Conservation (phyloP, 2,113 vertebrate species). For the Synchiropus splendidus region DNA sequence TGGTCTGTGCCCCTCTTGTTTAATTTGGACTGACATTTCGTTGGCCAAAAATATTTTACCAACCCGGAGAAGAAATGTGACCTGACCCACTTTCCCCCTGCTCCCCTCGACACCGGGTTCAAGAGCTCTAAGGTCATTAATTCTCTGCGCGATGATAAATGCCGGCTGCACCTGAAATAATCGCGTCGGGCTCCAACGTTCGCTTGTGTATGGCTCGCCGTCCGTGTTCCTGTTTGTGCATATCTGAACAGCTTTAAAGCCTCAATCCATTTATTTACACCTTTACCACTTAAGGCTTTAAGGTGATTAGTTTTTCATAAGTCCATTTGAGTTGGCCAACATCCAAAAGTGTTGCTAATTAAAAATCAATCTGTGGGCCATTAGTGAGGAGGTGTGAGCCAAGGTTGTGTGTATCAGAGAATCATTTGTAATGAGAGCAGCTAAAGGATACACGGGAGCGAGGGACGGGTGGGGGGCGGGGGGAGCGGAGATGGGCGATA, state of each 20-base stretch:
- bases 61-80: slow-evolving; percentile 37
- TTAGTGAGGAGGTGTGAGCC: slow-evolving; percentile 85
- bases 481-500: slow-evolving; percentile 82
- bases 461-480: slow-evolving; percentile 36
- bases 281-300: slow-evolving; percentile 54
- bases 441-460: slow-evolving; percentile 64
- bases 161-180: background rate
- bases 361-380: slow-evolving; percentile 97
- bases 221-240: slow-evolving; percentile 19
- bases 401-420: slow-evolving; percentile 84
- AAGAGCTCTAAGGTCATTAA: slow-evolving; percentile 15
- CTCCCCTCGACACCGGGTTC: slow-evolving; percentile 18
- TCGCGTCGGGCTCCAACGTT: background rate
- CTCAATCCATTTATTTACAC: slow-evolving; percentile 28
- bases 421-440: slow-evolving; percentile 83
- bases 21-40: slow-evolving; percentile 48
- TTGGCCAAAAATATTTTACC: slow-evolving; percentile 36
- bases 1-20: slow-evolving; percentile 34
- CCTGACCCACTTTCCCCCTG: slow-evolving; percentile 53
- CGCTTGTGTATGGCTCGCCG: slow-evolving; percentile 6
- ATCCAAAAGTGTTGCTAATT: slow-evolving; percentile 95
- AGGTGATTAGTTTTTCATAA: slow-evolving; percentile 71
- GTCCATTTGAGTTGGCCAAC: slow-evolving; percentile 80
- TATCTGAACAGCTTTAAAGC: slow-evolving; percentile 17
- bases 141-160: slow-evolving; percentile 5